These are phyloP conservation scores for Caenorhabditis afra DNA, from an alignment of 2,888 invertebrate species.

Conservation along the genomic window DNA sequence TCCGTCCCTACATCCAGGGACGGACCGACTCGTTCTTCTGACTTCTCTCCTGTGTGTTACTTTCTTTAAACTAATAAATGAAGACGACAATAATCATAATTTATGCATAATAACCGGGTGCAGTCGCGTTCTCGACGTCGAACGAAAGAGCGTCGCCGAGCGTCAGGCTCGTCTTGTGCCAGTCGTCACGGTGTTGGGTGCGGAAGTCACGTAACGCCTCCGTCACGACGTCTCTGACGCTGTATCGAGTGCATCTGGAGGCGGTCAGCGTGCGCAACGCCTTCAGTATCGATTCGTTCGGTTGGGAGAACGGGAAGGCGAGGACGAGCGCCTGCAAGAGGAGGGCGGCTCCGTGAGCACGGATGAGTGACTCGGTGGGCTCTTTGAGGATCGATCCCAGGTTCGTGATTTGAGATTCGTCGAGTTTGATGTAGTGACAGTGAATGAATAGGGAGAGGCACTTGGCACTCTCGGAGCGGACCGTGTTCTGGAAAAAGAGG, in stretches of 20 bases:
- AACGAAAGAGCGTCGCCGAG: slow-evolving; percentile 59
- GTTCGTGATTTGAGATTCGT: slow-evolving; percentile 14
- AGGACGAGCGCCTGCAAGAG: slow-evolving; percentile 56
- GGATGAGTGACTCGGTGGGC: neutral
- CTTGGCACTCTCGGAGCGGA: slow-evolving; percentile 61
- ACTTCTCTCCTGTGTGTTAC: slow-evolving; percentile 9
- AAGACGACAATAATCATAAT: neutral
- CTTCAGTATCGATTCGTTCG: slow-evolving; percentile 46
- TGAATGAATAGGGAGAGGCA: slow-evolving; percentile 64
- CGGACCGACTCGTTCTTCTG: slow-evolving; percentile 64
- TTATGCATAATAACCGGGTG: slow-evolving; percentile 67
- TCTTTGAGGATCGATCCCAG: slow-evolving; percentile 13
- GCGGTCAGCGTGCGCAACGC: slow-evolving; percentile 44
- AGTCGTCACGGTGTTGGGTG: slow-evolving; percentile 60
- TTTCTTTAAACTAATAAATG: too few relatives aligned
- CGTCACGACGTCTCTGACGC: slow-evolving; percentile 49
- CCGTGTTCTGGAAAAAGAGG: slow-evolving; percentile 51
- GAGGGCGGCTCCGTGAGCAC: slow-evolving; percentile 60
- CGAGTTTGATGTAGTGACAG: slow-evolving; percentile 60
- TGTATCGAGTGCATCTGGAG: slow-evolving; percentile 15
- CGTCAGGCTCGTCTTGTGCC: slow-evolving; percentile 38
- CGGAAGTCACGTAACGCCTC: slow-evolving; percentile 60
- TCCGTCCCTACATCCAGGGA: slow-evolving; percentile 66
- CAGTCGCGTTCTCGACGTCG: slow-evolving; percentile 67
- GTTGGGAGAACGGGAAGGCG: slow-evolving; percentile 63